phyloP scores from a whole-genome alignment of 2,113 vertebrate genomes.

The Chaetodon trifascialis region DNA sequence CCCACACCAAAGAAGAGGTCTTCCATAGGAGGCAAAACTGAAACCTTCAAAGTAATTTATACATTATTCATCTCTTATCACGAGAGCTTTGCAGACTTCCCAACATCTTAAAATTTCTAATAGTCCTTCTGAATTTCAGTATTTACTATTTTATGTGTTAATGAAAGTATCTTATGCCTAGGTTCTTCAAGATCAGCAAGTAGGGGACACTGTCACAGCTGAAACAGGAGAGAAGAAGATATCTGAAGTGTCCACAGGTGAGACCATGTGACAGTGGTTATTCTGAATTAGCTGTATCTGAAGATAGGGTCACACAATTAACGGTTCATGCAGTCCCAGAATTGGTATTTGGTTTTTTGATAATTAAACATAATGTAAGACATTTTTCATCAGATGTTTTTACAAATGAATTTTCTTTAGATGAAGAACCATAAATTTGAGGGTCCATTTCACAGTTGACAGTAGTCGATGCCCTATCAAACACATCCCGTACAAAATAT shows the following conservation, averaged over 20 bases:
- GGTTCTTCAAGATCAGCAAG: conserved; percentile 88
- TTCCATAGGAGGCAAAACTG: conserved; percentile 78
- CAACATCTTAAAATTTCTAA: not conserved
- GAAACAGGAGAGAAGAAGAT: conserved; percentile 67
- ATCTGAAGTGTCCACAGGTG: conserved; percentile 77
- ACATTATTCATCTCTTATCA: not conserved
- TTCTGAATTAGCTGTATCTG: not conserved
- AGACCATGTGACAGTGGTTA: not conserved
- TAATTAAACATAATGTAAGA: no score
- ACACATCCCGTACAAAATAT: no score
- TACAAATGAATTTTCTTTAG: not conserved
- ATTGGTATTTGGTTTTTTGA: not conserved
- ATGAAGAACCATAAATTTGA: not conserved
- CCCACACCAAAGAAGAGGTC: conserved; percentile 83
- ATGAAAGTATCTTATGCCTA: conserved; percentile 49
- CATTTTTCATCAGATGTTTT: not conserved
- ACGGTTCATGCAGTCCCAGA: not conserved
- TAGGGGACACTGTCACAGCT: conserved; percentile 61
- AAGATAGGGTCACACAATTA: not conserved
- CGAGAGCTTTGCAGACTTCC: not conserved
- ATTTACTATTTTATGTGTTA: not conserved
- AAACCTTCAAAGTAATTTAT: conserved; percentile 84
- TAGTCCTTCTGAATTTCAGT: not conserved
- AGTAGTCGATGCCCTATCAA: not conserved
- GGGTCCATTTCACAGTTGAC: no score